Percentiles rank a stretch among this genome's conserved stretches.
Conservation (phyloP, 2,888 invertebrate genomes). For the Cremastobaeus sp. region DNA sequence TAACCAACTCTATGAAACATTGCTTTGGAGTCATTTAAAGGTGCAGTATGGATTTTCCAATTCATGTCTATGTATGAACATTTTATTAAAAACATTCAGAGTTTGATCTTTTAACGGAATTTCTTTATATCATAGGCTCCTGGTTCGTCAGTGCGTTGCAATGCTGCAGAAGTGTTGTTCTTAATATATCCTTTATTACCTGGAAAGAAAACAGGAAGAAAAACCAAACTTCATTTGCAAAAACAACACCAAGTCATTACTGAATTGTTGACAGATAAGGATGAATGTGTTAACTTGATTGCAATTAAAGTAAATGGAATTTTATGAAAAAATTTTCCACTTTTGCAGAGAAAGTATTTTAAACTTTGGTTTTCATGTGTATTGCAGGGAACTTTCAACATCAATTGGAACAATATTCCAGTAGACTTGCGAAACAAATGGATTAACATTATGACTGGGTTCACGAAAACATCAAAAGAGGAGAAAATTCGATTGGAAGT, state of each 20-base stretch:
- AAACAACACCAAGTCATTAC: conserved; percentile 61
- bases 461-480: conserved; percentile 33
- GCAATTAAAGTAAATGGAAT: conserved; percentile 64
- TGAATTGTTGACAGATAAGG: conserved; percentile 59
- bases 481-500: conserved; percentile 59
- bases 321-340: no score
- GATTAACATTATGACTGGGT: conserved; percentile 56
- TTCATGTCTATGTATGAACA: no score
- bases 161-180: conserved; percentile 65
- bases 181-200: conserved; percentile 42
- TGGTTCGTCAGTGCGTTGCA: conserved; percentile 61
- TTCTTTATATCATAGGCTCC: conserved; percentile 61
- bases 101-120: no score
- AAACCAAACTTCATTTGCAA: conserved; percentile 23
- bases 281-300: conserved; percentile 60
- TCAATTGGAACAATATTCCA: conserved; percentile 61
- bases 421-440: conserved; percentile 48
- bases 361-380: no score
- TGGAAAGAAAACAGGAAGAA: conserved; percentile 10
- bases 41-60: conserved; percentile 57
- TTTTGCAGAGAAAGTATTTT: no score
- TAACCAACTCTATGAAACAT: conserved; percentile 49
- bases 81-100: no score
- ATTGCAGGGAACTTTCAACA: conserved; percentile 60
- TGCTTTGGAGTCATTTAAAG: conserved; percentile 63